Evolutionary conservation across 2,113 vertebrate species (phyloP).

Genomic region (Panthera tigris): DNA sequence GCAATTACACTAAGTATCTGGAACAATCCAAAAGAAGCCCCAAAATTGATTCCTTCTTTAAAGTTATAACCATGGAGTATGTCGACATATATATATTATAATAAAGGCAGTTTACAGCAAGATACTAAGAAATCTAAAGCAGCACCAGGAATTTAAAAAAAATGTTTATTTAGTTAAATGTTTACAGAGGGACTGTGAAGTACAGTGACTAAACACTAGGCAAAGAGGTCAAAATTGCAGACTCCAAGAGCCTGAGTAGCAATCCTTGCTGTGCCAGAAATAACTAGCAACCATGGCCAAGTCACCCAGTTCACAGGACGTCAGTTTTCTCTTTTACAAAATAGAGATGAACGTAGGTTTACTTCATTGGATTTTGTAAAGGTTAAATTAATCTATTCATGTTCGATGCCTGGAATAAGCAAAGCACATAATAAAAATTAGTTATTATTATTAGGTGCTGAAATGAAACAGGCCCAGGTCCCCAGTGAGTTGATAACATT

Average conservation of each 20-base stretch:
- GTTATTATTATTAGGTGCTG: background rate
- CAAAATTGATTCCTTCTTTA: background rate
- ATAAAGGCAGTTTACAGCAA: background rate
- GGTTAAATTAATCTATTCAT: background rate
- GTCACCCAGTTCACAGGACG: background rate
- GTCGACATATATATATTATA: background rate
- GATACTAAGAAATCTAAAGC: background rate
- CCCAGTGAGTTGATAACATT: background rate
- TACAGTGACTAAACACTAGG: background rate
- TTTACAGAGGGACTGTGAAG: background rate
- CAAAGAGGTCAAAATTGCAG: background rate
- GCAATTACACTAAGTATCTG: background rate
- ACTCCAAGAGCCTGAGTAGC: rapidly evolving
- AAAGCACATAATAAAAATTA: background rate
- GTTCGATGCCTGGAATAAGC: background rate
- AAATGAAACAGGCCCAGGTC: background rate
- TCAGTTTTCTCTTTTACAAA: background rate
- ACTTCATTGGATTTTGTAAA: background rate
- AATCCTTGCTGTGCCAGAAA: background rate
- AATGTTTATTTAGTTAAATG: background rate
- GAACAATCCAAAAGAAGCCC: background rate
- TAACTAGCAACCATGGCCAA: background rate
- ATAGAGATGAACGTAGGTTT: background rate
- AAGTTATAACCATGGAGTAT: background rate
- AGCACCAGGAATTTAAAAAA: background rate